Conservation (phyloP, 2,113 vertebrate genomes). For the Athene noctua region DNA sequence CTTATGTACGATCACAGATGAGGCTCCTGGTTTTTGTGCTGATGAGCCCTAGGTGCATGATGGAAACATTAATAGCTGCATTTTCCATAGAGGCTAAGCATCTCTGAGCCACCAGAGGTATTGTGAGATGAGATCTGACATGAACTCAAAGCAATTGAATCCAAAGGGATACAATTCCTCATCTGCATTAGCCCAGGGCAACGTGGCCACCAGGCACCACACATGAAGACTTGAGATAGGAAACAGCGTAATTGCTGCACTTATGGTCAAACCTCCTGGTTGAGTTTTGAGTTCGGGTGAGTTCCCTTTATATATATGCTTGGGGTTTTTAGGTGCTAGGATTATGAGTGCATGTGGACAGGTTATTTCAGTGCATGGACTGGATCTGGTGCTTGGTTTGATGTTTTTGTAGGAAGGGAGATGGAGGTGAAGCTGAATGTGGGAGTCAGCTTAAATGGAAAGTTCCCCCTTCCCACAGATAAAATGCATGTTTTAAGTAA, state of each 20-base stretch:
- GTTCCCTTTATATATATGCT: neutral
- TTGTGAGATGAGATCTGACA: neutral
- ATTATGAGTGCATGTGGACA: neutral
- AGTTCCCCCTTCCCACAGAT: neutral
- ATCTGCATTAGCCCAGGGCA: neutral
- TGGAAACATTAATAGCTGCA: neutral
- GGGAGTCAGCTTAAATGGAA: neutral
- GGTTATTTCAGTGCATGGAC: neutral
- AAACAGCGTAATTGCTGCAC: neutral
- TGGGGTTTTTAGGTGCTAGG: neutral
- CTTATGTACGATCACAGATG: neutral
- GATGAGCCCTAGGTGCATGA: neutral
- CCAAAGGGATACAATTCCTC: neutral
- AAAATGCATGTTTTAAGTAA: neutral
- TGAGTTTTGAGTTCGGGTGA: neutral
- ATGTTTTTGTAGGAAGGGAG: neutral
- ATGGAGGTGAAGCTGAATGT: neutral
- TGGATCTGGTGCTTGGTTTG: neutral
- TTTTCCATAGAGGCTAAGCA: neutral
- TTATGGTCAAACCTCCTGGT: neutral
- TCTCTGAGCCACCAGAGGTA: neutral
- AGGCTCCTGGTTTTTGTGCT: neutral
- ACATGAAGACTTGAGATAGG: neutral
- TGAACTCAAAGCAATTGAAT: neutral
- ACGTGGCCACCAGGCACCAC: rapidly evolving